Evolutionary conservation across 2,888 invertebrate genomes (phyloP).

Genomic region (Eretmocerus hayati): DNA sequence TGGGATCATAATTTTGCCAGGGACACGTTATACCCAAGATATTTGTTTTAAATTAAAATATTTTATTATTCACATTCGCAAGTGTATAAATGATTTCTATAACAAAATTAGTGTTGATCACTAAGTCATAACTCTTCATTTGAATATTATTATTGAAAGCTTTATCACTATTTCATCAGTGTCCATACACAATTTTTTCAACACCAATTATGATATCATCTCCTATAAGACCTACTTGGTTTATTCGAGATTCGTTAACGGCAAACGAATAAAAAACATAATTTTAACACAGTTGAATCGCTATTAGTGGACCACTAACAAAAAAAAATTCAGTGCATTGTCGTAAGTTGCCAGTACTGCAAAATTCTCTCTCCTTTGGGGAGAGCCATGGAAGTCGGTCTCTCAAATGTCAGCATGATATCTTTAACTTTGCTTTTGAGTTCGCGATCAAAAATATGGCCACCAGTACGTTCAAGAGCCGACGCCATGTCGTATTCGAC

Average conservation of each 20-base stretch:
- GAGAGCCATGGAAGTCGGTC: conserved; percentile 58
- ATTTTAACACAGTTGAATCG: not conserved
- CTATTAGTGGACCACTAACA: not conserved
- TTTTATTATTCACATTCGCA: conserved; percentile 34
- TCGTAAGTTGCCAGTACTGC: conserved; percentile 57
- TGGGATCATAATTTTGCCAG: too few relatives aligned
- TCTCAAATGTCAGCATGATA: conserved; percentile 69
- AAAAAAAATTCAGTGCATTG: conserved; percentile 13
- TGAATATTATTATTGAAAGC: conserved; percentile 17
- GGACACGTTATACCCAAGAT: too few relatives aligned
- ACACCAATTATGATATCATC: conserved; percentile 9
- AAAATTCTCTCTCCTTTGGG: conserved; percentile 58
- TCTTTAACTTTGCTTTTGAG: conserved; percentile 67
- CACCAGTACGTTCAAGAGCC: conserved; percentile 58
- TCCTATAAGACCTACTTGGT: conserved; percentile 6
- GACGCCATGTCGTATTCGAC: conserved; percentile 64
- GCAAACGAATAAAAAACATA: conserved; percentile 6
- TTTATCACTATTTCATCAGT: conserved; percentile 13
- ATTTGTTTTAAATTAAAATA: conserved; percentile 34
- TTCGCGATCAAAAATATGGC: conserved; percentile 72
- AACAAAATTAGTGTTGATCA: conserved; percentile 24
- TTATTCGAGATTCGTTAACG: conserved; percentile 7
- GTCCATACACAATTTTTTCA: too few relatives aligned
- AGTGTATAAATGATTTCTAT: conserved; percentile 34
- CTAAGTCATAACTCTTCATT: conserved; percentile 18